phyloP scores from a whole-genome alignment of 2,113 vertebrate species.

The Aegotheles bennettii region DNA sequence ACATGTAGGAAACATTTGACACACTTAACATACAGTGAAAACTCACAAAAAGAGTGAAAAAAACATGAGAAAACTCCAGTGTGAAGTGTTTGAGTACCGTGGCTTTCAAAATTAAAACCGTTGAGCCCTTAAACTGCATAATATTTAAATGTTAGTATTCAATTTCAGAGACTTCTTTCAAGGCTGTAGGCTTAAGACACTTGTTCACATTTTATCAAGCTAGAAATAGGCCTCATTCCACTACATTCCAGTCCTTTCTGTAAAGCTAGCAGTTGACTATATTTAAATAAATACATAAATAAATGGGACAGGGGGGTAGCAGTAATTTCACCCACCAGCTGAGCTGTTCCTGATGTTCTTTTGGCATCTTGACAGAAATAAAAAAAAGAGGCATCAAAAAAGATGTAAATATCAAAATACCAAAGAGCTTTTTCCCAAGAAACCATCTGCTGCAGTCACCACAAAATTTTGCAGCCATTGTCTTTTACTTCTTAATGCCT shows the following conservation, averaged over 20 bases:
- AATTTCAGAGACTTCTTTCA: background rate
- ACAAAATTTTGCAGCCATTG: background rate
- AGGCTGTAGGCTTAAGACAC: background rate
- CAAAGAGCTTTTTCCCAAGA: background rate
- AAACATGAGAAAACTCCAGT: background rate
- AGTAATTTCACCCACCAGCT: background rate
- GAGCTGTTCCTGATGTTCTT: background rate
- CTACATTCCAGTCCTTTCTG: background rate
- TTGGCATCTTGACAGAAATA: background rate
- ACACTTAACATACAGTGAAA: fast-evolving
- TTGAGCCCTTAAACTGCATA: background rate
- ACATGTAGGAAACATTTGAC: background rate
- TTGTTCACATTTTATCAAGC: background rate
- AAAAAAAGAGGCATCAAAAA: background rate
- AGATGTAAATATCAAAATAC: background rate
- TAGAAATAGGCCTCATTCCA: background rate
- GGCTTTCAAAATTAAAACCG: background rate
- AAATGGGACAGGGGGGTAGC: background rate
- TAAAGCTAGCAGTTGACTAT: background rate
- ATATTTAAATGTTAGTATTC: background rate
- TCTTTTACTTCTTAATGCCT: background rate
- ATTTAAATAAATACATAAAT: background rate
- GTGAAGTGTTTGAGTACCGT: background rate
- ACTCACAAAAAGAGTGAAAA: background rate
- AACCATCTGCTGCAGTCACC: background rate